Percentiles rank a stretch among this genome's conserved stretches.
phyloP scores from a whole-genome alignment of 2,888 invertebrate genomes.

The Abrostola tripartita region DNA sequence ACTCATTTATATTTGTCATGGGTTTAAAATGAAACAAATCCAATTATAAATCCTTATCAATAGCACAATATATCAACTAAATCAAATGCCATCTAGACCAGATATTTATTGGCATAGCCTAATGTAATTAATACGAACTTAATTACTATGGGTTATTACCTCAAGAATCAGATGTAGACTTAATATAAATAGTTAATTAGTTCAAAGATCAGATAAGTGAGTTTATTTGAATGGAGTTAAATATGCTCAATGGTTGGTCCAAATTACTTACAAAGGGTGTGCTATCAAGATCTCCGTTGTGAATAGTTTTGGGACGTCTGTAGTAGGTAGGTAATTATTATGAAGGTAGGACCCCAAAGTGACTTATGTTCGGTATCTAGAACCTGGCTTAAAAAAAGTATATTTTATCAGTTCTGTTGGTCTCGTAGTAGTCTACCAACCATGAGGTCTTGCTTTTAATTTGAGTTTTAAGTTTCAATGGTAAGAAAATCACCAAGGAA shows the following conservation, averaged over 20 bases:
- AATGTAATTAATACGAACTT: slow-evolving; percentile 36
- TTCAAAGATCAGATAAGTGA: slow-evolving; percentile 55
- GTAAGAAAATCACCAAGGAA: no score
- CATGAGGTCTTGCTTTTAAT: no score
- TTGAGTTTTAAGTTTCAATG: no score
- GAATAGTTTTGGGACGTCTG: slow-evolving; percentile 34
- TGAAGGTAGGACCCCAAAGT: not conserved
- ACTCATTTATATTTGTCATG: no score
- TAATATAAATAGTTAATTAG: slow-evolving; percentile 53
- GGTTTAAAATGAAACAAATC: no score
- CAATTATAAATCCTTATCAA: not conserved
- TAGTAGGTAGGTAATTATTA: slow-evolving; percentile 16
- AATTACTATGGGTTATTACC: slow-evolving; percentile 31
- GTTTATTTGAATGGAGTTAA: slow-evolving; percentile 40
- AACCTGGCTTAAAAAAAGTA: no score
- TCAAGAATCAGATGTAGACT: slow-evolving; percentile 21
- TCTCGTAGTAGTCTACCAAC: no score
- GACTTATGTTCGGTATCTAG: no score
- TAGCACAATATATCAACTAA: slow-evolving; percentile 2
- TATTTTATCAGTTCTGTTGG: no score
- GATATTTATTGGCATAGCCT: slow-evolving; percentile 19
- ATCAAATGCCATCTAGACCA: slow-evolving; percentile 35
- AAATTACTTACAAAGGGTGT: slow-evolving; percentile 32
- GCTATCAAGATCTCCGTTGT: slow-evolving; percentile 27
- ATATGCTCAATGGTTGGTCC: slow-evolving; percentile 18